Base-by-base conservation (phyloP, 2,888 invertebrate species). In the Agonopterix arenella region DNA sequence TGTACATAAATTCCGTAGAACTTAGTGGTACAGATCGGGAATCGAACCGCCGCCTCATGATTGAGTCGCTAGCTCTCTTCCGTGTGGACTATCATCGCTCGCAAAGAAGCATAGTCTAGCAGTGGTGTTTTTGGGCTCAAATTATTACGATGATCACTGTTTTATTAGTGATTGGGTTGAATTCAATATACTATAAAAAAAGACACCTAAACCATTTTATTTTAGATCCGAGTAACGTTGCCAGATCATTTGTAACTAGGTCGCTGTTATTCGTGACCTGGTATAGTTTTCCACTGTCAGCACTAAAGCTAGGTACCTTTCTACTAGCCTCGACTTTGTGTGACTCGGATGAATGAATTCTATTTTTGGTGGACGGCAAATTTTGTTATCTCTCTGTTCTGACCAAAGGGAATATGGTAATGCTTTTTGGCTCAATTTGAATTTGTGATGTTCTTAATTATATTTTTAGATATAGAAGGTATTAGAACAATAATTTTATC, bases 241-340 rank as follows among this genome's bases (percentile, higher is more conserved):
- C 66, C 71, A 71, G 73, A 79, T 78, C 75, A 78, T 74, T 72
- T 66, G 74, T 70, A 80, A 78, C 71, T 80, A 57, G 81, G 80
- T 76, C 80, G 73, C 61, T 76, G 74, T 71, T 76, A 76, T 76
- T 70, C 70, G 67, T 68, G 73, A 74, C 73, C 75, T 65, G 71
- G 72, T 73, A 77, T 70, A 71, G 66, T 72, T 67, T 49, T 10
- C 49, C 62, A 63, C 64, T 69, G 75, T 71, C 76, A 75, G 75
- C 73, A 62, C 70, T 72, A 62, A 28, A 28, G 68, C 63, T 52
- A 62, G 72, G 69, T 64, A 65, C 53, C 28, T 44, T 62, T 55
- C 53, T 60, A 61, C 44, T 47, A 49, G 28, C 28, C 28, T 28
- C 49, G 51, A 48, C 46, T 42, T 11, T 43, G 45, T 47, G 42